Evolutionary conservation across 2,888 invertebrate genomes (phyloP), one percentile per base, ranked within the genome.

Genomic region (Volucella inflata): DNA sequence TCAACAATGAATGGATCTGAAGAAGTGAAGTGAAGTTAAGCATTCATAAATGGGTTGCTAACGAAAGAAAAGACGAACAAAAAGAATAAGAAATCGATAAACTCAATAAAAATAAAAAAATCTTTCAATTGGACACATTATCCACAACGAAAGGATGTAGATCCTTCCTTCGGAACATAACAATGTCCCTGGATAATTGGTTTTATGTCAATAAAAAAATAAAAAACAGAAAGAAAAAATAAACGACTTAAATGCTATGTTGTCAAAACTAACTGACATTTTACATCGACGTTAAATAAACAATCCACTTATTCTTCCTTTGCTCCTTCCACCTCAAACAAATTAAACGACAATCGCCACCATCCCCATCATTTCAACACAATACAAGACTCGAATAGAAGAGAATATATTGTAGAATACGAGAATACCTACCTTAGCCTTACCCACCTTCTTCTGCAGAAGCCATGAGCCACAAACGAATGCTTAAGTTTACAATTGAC

Each of bases 401-500:
- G 6, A 0, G 6, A 6, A 30, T 21, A 30, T 30, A 30, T 2
- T 2, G 2, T 30, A 30, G 30, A 30, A 30, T 30, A 6, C 30
- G 30, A 30, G 6, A n/a, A n/a, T n/a, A n/a, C n/a, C n/a, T 30
- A 30, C 30, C 30, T 30, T 30, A 6, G 30, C 30, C 30, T 30
- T 6, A 30, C 30, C 30, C 30, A 30, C 30, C 30, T 30, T 30
- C 6, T 30, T 30, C 30, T 6, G 6, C 30, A 30, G 30, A 30
- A 30, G 4, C 4, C 30, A 30, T 30, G 30, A 46, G 53, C 75
- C 75, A 59, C n/a, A n/a, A n/a, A 42, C 76, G 60, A 76, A 62
- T 74, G 79, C 60, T 80, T 67, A 85, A 76, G 64, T 80, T 85
- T 80, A 80, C 80, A 85, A 80, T 85, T 80, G 80, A 85, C 80